A percentile compares a stretch with the other conserved stretches of the same genome.
Conservation (phyloP, 2,888 invertebrate species). For the Caenorhabditis sp. region DNA sequence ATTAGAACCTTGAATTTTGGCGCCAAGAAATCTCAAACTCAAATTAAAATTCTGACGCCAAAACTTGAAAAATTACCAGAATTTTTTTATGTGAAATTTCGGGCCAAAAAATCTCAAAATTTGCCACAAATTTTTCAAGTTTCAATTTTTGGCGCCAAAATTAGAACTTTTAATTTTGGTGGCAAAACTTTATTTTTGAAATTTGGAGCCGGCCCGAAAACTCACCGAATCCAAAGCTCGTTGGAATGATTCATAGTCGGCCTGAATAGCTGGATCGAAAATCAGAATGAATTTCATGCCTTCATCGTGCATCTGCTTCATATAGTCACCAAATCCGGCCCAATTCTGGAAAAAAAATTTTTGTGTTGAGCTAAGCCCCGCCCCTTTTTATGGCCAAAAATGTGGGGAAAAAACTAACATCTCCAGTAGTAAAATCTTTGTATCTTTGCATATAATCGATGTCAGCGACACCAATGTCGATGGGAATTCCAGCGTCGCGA, state of each 20-base stretch:
- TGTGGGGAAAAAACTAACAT: constrained; percentile 11
- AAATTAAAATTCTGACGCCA: too few relatives aligned
- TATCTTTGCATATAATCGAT: constrained; percentile 83
- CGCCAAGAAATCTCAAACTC: too few relatives aligned
- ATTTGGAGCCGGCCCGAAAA: background rate
- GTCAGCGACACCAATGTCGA: constrained; percentile 79
- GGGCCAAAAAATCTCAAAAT: too few relatives aligned
- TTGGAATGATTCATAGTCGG: constrained; percentile 56
- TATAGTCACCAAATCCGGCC: constrained; percentile 56
- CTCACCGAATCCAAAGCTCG: constrained; percentile 47
- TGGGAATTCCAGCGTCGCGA: constrained; percentile 72
- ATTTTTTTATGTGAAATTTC: too few relatives aligned
- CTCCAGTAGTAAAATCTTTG: constrained; percentile 80
- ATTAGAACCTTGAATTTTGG: too few relatives aligned
- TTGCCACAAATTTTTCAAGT: too few relatives aligned
- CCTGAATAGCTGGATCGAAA: constrained; percentile 66
- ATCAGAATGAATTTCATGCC: constrained; percentile 65
- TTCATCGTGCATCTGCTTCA: constrained; percentile 51
- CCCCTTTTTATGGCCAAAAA: too few relatives aligned
- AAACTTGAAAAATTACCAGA: too few relatives aligned
- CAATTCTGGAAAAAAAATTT: constrained; percentile 42
- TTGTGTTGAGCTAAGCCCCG: too few relatives aligned
- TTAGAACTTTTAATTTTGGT: too few relatives aligned
- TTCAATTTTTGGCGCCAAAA: too few relatives aligned
- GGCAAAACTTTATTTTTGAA: too few relatives aligned